Percentiles rank a stretch among this genome's conserved stretches.
Evolutionary conservation across 2,888 invertebrate species (phyloP).

Genomic region (Nemurella pictetii): DNA sequence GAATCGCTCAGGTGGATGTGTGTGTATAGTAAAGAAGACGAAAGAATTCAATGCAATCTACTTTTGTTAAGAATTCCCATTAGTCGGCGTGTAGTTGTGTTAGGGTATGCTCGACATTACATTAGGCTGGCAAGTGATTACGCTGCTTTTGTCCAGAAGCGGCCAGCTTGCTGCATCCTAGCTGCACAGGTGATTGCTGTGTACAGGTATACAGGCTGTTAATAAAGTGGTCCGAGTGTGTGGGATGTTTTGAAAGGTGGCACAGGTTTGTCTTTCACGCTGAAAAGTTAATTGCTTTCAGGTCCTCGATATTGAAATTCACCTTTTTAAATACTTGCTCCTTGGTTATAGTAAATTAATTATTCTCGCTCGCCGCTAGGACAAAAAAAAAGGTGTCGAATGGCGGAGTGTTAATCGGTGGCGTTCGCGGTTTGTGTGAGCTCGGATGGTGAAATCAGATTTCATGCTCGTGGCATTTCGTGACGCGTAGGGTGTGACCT

Average conservation of each 20-base stretch:
- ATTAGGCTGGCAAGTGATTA: not conserved
- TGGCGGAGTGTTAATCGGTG: not conserved
- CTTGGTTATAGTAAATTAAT: not conserved
- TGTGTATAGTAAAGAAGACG: not conserved
- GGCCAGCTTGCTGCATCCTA: too few relatives aligned
- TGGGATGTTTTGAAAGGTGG: not conserved
- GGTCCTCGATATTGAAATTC: not conserved
- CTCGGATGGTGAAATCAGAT: not conserved
- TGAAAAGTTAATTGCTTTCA: not conserved
- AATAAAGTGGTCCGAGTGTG: not conserved
- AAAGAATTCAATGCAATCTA: not conserved
- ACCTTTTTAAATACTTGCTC: not conserved
- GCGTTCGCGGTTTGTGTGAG: not conserved
- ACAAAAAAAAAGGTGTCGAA: not conserved
- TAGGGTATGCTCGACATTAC: not conserved
- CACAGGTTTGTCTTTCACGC: not conserved
- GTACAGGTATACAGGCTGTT: too few relatives aligned
- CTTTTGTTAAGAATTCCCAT: conserved; percentile 12
- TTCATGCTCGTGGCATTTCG: too few relatives aligned
- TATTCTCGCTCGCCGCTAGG: not conserved
- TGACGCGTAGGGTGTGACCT: too few relatives aligned
- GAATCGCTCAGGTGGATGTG: not conserved
- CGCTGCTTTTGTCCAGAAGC: not conserved
- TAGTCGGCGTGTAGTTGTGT: not conserved
- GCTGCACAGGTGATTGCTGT: not conserved